These are phyloP conservation scores for Patella caerulea DNA, from an alignment of 2,888 invertebrate genomes.

Conservation along the genomic window DNA sequence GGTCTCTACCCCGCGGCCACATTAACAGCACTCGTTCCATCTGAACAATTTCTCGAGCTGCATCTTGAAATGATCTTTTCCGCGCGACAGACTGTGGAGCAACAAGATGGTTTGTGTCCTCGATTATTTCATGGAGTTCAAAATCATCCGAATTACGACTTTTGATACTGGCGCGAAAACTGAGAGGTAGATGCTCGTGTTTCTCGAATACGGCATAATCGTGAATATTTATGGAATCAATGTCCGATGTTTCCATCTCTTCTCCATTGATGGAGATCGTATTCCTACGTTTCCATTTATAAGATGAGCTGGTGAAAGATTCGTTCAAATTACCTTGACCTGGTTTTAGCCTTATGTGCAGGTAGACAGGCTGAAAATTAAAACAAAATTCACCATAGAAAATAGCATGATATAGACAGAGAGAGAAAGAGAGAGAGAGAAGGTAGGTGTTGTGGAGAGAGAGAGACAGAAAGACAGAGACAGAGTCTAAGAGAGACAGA, in stretches of 20 bases:
- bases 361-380: constrained; percentile 65
- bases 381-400: not conserved
- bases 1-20: constrained; percentile 51
- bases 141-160: constrained; percentile 24
- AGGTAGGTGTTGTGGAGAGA: too few relatives aligned
- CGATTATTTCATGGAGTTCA: not conserved
- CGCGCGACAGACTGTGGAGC: constrained; percentile 22
- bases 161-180: constrained; percentile 53
- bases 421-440: too few relatives aligned
- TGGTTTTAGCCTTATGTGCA: constrained; percentile 62
- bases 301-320: not conserved
- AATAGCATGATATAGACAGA: too few relatives aligned
- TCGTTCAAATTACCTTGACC: constrained; percentile 62
- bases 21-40: constrained; percentile 59
- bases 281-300: constrained; percentile 19
- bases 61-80: constrained; percentile 57
- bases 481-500: too few relatives aligned
- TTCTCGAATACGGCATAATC: constrained; percentile 68
- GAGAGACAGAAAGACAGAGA: too few relatives aligned
- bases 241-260: constrained; percentile 46
- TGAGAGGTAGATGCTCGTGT: constrained; percentile 57
- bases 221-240: constrained; percentile 66
- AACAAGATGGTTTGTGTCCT: not conserved
- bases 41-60: constrained; percentile 56
- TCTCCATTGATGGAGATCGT: constrained; percentile 69